These are phyloP conservation scores for Eupelmus urozonus DNA, from an alignment of 2,888 invertebrate genomes.

Conservation along the genomic window DNA sequence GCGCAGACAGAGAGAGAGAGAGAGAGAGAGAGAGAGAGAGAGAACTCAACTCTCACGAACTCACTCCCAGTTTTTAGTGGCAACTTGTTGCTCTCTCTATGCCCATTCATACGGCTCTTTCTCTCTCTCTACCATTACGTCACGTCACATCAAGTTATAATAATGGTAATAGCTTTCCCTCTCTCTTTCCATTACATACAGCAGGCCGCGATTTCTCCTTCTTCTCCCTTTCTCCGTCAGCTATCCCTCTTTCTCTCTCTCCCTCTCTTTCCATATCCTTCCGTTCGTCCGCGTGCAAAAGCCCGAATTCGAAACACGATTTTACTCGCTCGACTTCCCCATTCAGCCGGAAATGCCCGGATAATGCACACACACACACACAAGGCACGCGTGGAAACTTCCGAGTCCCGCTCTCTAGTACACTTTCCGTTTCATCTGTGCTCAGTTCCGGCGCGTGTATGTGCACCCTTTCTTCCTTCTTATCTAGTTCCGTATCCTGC, in stretches of 20 bases:
- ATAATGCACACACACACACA: conserved; percentile 36
- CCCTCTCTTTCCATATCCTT: conserved; percentile 42
- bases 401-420: conserved; percentile 28
- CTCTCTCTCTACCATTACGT: conserved; percentile 75
- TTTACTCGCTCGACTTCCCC: conserved; percentile 61
- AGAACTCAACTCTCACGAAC: conserved; percentile 78
- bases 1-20: too few relatives aligned
- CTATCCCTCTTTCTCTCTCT: conserved; percentile 32
- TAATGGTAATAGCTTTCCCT: conserved; percentile 74
- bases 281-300: conserved; percentile 44
- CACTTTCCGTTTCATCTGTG: conserved; percentile 74
- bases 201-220: too few relatives aligned
- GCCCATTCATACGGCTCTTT: conserved; percentile 77
- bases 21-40: too few relatives aligned
- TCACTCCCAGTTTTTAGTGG: conserved; percentile 78
- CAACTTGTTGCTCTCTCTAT: conserved; percentile 77
- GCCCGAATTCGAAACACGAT: conserved; percentile 72
- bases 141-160: conserved; percentile 78
- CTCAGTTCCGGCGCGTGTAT: background rate
- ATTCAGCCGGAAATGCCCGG: conserved; percentile 51
- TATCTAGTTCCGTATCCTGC: background rate
- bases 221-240: conserved; percentile 5
- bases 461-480: conserved; percentile 5
- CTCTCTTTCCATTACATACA: background rate
- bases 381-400: conserved; percentile 55